Conservation (phyloP, 2,888 invertebrate genomes). For the Xestia rhomboidea region DNA sequence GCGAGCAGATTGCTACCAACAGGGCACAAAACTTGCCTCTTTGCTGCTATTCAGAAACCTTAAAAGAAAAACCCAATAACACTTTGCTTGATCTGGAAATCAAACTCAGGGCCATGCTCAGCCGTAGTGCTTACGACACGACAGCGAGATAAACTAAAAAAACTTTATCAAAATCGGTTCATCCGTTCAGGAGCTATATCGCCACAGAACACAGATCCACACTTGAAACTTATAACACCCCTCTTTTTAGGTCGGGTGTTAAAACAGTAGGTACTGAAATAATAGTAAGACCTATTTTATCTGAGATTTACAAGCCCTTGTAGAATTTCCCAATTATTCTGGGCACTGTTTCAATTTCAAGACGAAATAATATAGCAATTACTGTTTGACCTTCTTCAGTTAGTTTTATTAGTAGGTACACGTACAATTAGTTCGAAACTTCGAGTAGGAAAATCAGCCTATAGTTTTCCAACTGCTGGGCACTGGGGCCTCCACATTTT, state of each 20-base stretch:
- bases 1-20: neutral
- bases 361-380: conserved; percentile 15
- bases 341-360: conserved; percentile 3
- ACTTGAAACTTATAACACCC: no score
- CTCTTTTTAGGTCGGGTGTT: no score
- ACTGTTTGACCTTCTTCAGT: neutral
- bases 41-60: neutral
- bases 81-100: neutral
- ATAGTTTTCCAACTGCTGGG: neutral
- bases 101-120: neutral
- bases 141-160: no score
- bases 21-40: neutral
- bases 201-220: no score
- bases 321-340: conserved; percentile 8
- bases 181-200: no score
- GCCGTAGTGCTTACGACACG: no score
- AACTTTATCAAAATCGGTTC: no score
- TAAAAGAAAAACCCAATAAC: neutral
- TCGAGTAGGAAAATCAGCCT: neutral
- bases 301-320: conserved; percentile 13
- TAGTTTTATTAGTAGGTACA: conserved; percentile 18
- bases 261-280: neutral
- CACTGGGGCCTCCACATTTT: no score
- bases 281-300: neutral
- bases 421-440: neutral